These are phyloP conservation scores for Hypomecis atomaria DNA, from an alignment of 2,888 invertebrate genomes.

Conservation along the genomic window DNA sequence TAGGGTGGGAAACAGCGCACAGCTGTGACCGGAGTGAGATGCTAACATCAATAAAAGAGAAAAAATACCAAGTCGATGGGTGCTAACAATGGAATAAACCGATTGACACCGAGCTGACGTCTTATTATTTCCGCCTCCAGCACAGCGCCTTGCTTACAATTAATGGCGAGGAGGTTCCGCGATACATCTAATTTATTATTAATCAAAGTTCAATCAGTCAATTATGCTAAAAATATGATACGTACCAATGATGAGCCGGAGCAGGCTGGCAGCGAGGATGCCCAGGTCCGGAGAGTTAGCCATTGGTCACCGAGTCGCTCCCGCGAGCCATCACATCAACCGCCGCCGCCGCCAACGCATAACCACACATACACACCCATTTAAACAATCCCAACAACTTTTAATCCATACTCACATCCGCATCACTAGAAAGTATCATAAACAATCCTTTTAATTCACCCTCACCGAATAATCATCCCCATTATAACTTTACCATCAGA, in stretches of 20 bases:
- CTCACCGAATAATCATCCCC: conserved; percentile 31
- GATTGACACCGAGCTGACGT: no score
- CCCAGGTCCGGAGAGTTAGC: conserved; percentile 86
- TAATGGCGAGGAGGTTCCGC: no score
- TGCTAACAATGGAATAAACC: no score
- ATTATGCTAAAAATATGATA: conserved; percentile 39
- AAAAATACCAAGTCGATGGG: no score
- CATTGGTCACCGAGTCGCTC: conserved; percentile 77
- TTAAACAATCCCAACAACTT: conserved; percentile 9
- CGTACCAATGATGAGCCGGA: conserved; percentile 87
- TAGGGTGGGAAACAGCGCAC: no score
- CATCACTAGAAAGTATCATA: not conserved
- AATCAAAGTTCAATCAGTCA: no score
- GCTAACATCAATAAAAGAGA: no score
- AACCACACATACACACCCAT: conserved; percentile 39
- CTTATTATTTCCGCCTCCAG: no score
- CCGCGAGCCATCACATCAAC: conserved; percentile 68
- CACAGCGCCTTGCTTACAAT: no score
- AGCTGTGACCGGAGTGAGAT: no score
- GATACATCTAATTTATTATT: no score
- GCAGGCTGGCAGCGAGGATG: conserved; percentile 85
- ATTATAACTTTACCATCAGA: conserved; percentile 29
- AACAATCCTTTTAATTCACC: conserved; percentile 7
- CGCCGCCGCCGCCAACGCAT: conserved; percentile 46
- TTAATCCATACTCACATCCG: conserved; percentile 12